Percentiles rank a stretch among this genome's conserved stretches.
phyloP scores from a whole-genome alignment of 35 echinoderm and acorn worm species.

The Eucidaris tribuloides region DNA sequence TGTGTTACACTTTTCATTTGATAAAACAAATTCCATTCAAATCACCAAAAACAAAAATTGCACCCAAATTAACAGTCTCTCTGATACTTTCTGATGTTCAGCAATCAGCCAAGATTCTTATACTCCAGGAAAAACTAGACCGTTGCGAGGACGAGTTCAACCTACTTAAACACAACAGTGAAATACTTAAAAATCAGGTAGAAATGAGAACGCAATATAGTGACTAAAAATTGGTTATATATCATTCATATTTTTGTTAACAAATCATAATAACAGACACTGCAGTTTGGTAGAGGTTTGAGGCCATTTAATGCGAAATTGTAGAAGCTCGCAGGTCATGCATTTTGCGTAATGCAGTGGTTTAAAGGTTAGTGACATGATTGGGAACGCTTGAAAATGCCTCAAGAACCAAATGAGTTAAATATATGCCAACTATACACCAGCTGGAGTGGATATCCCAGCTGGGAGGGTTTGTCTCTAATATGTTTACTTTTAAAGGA shows the following conservation, averaged over 20 bases:
- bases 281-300: neutral
- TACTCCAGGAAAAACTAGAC: slow-evolving; percentile 17
- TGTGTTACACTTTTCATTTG: too few relatives aligned
- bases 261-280: neutral
- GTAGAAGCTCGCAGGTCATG: neutral
- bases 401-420: too few relatives aligned
- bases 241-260: neutral
- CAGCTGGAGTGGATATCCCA: too few relatives aligned
- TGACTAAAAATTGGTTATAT: neutral
- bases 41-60: neutral
- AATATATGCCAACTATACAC: too few relatives aligned
- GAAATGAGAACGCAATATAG: neutral
- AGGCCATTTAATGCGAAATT: neutral
- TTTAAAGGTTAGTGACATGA: neutral
- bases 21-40: too few relatives aligned
- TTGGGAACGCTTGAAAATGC: too few relatives aligned
- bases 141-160: slow-evolving; percentile 1
- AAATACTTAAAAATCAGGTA: slow-evolving; percentile 55
- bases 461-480: too few relatives aligned
- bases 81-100: neutral
- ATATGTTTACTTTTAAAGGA: too few relatives aligned
- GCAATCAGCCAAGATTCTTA: slow-evolving; percentile 1
- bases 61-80: neutral
- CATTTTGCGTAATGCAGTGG: neutral
- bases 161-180: slow-evolving; percentile 46